phyloP scores from a whole-genome alignment of 1,140 invertebrate species.

The Lysiphlebus fabarum region DNA sequence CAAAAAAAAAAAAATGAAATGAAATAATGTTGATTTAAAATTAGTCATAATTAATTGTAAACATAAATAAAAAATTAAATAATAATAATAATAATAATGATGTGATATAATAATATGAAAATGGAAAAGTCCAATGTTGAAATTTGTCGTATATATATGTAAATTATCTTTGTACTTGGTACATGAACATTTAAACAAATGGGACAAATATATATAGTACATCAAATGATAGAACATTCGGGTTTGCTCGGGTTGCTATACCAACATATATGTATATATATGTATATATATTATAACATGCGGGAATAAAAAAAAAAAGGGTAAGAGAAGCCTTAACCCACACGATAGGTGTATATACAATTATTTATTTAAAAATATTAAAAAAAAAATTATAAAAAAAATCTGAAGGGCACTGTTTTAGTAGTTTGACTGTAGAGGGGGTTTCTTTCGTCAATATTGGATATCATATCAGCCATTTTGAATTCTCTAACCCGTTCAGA shows the following conservation, averaged over 20 bases:
- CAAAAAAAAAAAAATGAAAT: too few species aligned
- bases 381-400: too few species aligned
- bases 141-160: slow-evolving; percentile 7
- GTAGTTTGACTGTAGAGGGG: slow-evolving; percentile 18
- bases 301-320: too few species aligned
- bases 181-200: slow-evolving; percentile 15
- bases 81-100: too few species aligned
- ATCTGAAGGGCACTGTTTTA: too few species aligned
- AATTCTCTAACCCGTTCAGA: slow-evolving; percentile 41
- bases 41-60: too few species aligned
- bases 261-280: too few species aligned
- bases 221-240: background rate
- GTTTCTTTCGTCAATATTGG: slow-evolving; percentile 35
- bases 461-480: slow-evolving; percentile 43
- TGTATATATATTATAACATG: too few species aligned
- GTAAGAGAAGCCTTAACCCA: too few species aligned
- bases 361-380: too few species aligned
- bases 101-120: slow-evolving; percentile 4
- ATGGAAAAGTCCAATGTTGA: slow-evolving; percentile 16
- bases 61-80: background rate
- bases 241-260: background rate
- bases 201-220: slow-evolving; percentile 10
- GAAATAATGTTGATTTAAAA: background rate
- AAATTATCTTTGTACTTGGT: slow-evolving; percentile 20
- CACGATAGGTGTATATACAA: too few species aligned